Evolutionary conservation across 2,797 vertebrate genomes (phyloP), one percentile per base, ranked within the genome.

Genomic region (Percopsis omiscomaycus): DNA sequence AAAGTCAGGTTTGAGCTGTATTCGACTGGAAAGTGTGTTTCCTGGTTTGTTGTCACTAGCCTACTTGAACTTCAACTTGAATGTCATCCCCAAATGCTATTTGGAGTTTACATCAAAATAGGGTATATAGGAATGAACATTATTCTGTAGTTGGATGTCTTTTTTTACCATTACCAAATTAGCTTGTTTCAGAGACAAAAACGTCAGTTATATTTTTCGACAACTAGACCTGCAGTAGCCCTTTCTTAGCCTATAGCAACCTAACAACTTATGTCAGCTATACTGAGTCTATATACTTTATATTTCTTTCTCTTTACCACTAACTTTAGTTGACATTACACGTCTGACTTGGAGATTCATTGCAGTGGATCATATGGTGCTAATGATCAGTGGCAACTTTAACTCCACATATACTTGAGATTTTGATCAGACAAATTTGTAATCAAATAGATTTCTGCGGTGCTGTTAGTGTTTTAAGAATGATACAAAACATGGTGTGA

Each of bases 161-260:
- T 37, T 37, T 37, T 37, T 37, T 37, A 5, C 8, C 9, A 6
- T 37, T 37, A 37, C 32, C 8, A 37, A 37, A 37, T 8, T 37
- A 0, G 9, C 9, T 37, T 9, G 5, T 6, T 8, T 6, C 32
- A 5, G 32, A 9, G 32, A 56, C 10, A 29, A 9, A 59, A 49
- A 66, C n/a, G 4, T 68, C 6, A 50, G 14, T n/a, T 68, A n/a
- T 37, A 4, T 56, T 48, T 58, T 67, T 61, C 37, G 13, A 44
- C 45, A 61, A 29, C 6, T 46, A 56, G 14, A 62, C 55, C 81
- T 84, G 79, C 68, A 73, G 28, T 74, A 82, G 70, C 73, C 84
- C 79, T 83, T 82, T 84, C 55, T 59, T 70, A 3, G 55, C 65
- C 16, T 16, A 3, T 9, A 14, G 37, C 59, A 52, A 15, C 12